Base-by-base conservation (phyloP, 2,888 invertebrate species). In the Chorisops tibialis region DNA sequence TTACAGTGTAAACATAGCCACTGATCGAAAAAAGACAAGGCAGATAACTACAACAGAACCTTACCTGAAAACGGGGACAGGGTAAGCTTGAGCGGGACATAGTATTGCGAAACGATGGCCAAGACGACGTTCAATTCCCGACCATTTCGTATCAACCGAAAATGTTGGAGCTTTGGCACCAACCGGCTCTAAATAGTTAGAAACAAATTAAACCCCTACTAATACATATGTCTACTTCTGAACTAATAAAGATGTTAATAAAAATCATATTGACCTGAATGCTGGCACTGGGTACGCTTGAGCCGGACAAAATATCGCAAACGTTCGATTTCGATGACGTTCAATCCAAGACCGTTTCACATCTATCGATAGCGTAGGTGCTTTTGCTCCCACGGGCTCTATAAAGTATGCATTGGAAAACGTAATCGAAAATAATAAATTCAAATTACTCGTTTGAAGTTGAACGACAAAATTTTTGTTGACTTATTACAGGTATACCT, bases 241-340 rank as follows among this genome's bases (percentile, higher is more conserved):
- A n/a, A n/a, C n/a, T n/a, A n/a, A n/a, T n/a, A n/a, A n/a, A n/a
- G n/a, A n/a, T n/a, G n/a, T n/a, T n/a, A n/a, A n/a, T n/a, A n/a
- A n/a, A n/a, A n/a, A n/a, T n/a, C 19, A 43, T 52, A 65, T 67
- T 73, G 82, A 85, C 84, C 84, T 84, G 83, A 81, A 84, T 71
- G 81, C 75, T 69, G 85, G 85, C 73, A 86, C 84, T 69, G 89
- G 89, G 77, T 84, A 87, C 70, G 87, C 89, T 82, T 90, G 89
- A 68, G 89, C 87, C 75, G 87, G 88, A 76, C 89, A 89, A 73
- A 88, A 81, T 69, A 88, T 77, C 52, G 85, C 86, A 74, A 89
- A 83, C 72, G 83, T 82, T 72, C 83, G 83, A 68, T 81, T 82
- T 66, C 80, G 80, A 71, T 78, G 80, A 75, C 87, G 83, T 74